These are phyloP conservation scores for Brachionus manjavacas DNA, from an alignment of 1,140 invertebrate species.

Conservation along the genomic window DNA sequence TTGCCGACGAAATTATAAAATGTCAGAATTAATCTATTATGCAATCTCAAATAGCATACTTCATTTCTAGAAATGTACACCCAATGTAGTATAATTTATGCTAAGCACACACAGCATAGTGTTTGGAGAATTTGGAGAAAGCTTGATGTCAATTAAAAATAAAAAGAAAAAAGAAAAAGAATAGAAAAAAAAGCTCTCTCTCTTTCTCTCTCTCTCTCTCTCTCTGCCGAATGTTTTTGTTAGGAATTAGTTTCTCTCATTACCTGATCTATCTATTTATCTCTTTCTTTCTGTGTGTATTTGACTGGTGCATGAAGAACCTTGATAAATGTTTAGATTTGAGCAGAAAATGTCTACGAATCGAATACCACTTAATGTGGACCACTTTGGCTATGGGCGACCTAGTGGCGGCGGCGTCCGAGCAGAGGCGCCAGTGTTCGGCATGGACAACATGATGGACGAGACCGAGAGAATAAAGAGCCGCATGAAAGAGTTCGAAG, in stretches of 20 bases:
- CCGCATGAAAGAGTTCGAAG: conserved; percentile 40
- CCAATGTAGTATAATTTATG: background rate
- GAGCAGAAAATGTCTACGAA: background rate
- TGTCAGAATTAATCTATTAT: background rate
- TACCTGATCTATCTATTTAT: too few species aligned
- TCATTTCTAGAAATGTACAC: background rate
- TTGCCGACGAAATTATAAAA: background rate
- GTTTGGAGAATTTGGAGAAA: background rate
- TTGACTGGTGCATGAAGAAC: too few species aligned
- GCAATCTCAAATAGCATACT: background rate
- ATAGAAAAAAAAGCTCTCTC: background rate
- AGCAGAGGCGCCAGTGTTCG: background rate
- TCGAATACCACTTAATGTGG: background rate
- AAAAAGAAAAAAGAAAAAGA: too few species aligned
- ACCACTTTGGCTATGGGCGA: background rate
- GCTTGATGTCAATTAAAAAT: background rate
- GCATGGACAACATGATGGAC: conserved; percentile 11
- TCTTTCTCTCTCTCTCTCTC: too few species aligned
- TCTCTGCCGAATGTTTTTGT: background rate
- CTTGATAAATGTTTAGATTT: too few species aligned
- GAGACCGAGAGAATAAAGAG: conserved; percentile 20
- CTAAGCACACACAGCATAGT: background rate
- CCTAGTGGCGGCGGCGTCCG: too few species aligned
- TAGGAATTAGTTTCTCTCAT: too few species aligned
- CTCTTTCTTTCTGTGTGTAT: too few species aligned